phyloP scores from a whole-genome alignment of 2,113 vertebrate species.

The Pithys albifrons region DNA sequence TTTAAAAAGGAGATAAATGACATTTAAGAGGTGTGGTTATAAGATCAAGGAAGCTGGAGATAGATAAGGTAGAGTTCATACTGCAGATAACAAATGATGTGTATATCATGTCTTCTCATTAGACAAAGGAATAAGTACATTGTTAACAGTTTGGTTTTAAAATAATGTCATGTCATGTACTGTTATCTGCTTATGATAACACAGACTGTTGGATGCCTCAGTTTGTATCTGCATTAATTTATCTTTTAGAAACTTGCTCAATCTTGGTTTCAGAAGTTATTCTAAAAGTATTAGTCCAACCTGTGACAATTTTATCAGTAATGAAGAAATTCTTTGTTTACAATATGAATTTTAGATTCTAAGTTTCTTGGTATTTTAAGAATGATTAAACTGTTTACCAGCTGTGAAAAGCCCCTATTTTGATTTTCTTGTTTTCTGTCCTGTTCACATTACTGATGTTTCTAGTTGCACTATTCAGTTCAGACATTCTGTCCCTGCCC shows the following conservation, averaged over 20 bases:
- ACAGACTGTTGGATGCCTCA: neutral
- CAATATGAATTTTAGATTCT: neutral
- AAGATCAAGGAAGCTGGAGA: neutral
- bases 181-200: neutral
- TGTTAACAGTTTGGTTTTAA: neutral
- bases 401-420: neutral
- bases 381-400: neutral
- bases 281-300: neutral
- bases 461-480: neutral
- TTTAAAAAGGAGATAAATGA: neutral
- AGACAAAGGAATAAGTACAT: neutral
- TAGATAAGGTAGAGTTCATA: neutral
- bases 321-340: neutral
- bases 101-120: neutral
- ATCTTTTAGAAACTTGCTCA: neutral
- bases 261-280: neutral
- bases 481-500: slow-evolving; percentile 8
- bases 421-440: neutral
- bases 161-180: neutral
- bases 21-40: neutral
- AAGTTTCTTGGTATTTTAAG: too few relatives aligned
- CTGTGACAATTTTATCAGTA: neutral
- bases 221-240: neutral
- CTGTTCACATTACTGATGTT: neutral
- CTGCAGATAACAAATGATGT: neutral